These are phyloP conservation scores for Podabrus alpinus DNA, from an alignment of 2,888 invertebrate species.

Conservation along the genomic window DNA sequence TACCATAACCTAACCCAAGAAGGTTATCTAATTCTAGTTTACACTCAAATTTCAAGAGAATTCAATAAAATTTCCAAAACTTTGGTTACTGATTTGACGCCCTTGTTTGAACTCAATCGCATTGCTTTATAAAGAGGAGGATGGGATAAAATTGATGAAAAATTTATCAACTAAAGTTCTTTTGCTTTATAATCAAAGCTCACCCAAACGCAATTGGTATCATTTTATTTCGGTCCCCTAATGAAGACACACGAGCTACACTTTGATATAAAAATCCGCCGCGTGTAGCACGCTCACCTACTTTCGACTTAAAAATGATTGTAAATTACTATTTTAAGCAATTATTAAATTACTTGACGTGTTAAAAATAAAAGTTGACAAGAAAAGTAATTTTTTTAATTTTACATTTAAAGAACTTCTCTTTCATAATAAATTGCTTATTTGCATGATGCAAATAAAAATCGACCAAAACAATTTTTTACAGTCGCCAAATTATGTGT, in stretches of 20 bases:
- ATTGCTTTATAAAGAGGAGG: too few relatives aligned
- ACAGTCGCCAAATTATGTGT: background rate
- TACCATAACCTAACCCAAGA: too few relatives aligned
- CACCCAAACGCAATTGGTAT: background rate
- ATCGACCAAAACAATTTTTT: background rate
- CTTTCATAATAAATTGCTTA: background rate
- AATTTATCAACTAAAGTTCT: background rate
- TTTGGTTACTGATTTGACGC: too few relatives aligned
- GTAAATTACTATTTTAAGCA: conserved; percentile 1
- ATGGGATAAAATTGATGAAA: background rate
- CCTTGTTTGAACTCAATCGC: too few relatives aligned
- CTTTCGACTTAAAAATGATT: background rate
- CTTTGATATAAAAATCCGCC: background rate
- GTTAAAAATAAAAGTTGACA: background rate
- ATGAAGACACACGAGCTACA: background rate
- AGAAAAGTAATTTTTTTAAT: background rate
- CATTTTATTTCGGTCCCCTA: background rate
- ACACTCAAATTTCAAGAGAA: too few relatives aligned
- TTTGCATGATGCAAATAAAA: background rate
- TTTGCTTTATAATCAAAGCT: background rate
- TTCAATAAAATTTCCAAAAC: too few relatives aligned
- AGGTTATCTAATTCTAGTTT: too few relatives aligned
- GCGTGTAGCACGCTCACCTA: background rate
- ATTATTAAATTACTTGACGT: conserved; percentile 3
- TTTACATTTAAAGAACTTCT: background rate